Conservation (phyloP, 2,888 invertebrate species). For the Trachelus tabidus region DNA sequence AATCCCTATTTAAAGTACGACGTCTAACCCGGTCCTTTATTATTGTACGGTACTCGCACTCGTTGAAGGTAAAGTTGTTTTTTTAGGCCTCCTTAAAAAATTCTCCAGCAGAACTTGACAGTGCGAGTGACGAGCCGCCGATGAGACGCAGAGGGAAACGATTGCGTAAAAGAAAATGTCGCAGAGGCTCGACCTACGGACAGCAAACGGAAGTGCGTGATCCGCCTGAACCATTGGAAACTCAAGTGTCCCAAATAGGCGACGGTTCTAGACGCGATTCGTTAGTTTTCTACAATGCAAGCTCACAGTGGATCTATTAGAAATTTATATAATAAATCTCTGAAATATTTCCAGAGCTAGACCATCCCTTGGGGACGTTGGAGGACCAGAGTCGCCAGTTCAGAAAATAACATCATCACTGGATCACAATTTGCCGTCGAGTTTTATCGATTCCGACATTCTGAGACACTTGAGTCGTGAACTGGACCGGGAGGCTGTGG, state of each 20-base stretch:
- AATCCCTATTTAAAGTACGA: no score
- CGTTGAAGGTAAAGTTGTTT: no score
- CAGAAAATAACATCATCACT: constrained; percentile 30
- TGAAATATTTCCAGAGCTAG: constrained; percentile 25
- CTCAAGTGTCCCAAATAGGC: constrained; percentile 70
- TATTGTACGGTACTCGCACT: no score
- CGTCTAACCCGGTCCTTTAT: no score
- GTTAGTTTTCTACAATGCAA: constrained; percentile 34
- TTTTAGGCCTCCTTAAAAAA: constrained; percentile 27
- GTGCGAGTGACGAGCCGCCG: constrained; percentile 34
- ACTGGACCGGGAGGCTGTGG: constrained; percentile 75
- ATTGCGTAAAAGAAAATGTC: constrained; percentile 54
- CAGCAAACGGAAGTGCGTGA: constrained; percentile 65
- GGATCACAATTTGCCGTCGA: constrained; percentile 33
- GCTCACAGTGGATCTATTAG: no score
- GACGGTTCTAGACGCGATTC: constrained; percentile 58
- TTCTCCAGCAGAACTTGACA: constrained; percentile 37
- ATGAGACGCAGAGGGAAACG: constrained; percentile 54
- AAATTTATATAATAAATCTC: no score
- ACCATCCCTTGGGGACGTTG: constrained; percentile 20
- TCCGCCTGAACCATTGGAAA: constrained; percentile 73
- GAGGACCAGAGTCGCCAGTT: constrained; percentile 21
- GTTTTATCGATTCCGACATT: constrained; percentile 72
- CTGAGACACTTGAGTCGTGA: constrained; percentile 76
- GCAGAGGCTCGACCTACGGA: constrained; percentile 57